Evolutionary conservation across 2,797 vertebrate genomes (phyloP).

Genomic region (Phaenicophaeus curvirostris): DNA sequence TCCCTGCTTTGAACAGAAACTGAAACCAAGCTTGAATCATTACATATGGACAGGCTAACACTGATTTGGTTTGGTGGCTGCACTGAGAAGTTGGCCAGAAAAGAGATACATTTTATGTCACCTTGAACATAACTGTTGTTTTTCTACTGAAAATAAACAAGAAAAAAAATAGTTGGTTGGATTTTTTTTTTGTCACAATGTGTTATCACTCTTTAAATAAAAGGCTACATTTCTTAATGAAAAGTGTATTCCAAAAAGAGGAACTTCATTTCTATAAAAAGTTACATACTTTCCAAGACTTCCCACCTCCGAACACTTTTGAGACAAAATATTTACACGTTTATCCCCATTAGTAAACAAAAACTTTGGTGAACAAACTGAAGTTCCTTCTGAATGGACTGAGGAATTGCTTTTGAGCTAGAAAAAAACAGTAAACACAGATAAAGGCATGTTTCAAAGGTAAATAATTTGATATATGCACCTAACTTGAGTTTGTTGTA

Average conservation of each 20-base stretch:
- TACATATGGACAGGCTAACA: neutral
- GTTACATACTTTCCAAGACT: neutral
- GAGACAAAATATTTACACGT: neutral
- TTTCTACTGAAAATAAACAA: neutral
- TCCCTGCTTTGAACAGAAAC: neutral
- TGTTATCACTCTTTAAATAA: neutral
- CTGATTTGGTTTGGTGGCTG: neutral
- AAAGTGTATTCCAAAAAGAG: neutral
- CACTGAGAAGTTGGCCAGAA: neutral
- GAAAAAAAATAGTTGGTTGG: neutral
- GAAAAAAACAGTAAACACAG: neutral
- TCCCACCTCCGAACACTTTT: neutral
- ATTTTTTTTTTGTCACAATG: neutral
- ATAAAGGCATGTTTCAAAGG: neutral
- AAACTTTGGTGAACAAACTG: neutral
- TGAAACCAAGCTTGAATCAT: neutral
- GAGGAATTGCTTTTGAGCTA: neutral
- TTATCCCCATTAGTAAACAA: neutral
- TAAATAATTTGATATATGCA: neutral
- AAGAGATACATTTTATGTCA: neutral
- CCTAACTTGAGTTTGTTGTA: neutral
- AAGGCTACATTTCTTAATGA: neutral
- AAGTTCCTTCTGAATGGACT: neutral
- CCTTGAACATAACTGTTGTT: neutral
- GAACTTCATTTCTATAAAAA: neutral